Conservation (phyloP, 2,797 vertebrate genomes). For the Rhynchonycteris naso region DNA sequence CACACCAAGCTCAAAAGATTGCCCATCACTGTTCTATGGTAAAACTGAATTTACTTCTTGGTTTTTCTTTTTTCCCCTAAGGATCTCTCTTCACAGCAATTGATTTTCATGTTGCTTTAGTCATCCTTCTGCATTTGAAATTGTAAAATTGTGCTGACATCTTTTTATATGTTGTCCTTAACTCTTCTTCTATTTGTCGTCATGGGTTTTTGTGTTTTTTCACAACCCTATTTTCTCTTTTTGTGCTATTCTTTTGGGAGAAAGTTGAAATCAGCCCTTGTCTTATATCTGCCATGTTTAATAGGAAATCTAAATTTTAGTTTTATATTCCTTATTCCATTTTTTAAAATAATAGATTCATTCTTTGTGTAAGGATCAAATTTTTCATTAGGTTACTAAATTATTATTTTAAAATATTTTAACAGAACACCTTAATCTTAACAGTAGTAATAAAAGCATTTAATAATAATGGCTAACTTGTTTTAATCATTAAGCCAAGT, state of each 20-base stretch:
- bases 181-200: neutral
- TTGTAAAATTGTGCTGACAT: slow-evolving; percentile 7
- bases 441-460: neutral
- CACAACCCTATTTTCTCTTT: neutral
- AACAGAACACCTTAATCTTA: slow-evolving; percentile 12
- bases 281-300: neutral
- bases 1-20: no score
- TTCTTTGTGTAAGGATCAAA: slow-evolving; percentile 19
- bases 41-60: neutral
- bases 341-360: neutral
- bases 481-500: slow-evolving; percentile 38
- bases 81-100: neutral
- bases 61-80: neutral
- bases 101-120: neutral
- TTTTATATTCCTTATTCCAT: slow-evolving; percentile 2
- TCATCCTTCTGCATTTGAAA: neutral
- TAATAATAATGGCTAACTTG: neutral
- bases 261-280: neutral
- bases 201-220: neutral
- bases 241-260: neutral
- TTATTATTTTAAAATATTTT: slow-evolving; percentile 13
- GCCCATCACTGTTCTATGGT: no score
- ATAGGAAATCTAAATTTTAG: slow-evolving; percentile 36
- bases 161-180: neutral
- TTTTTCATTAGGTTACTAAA: slow-evolving; percentile 33